A percentile compares a stretch with the other conserved stretches of the same genome.
phyloP scores from a whole-genome alignment of 2,888 invertebrate genomes.

The Agonopterix arenella region DNA sequence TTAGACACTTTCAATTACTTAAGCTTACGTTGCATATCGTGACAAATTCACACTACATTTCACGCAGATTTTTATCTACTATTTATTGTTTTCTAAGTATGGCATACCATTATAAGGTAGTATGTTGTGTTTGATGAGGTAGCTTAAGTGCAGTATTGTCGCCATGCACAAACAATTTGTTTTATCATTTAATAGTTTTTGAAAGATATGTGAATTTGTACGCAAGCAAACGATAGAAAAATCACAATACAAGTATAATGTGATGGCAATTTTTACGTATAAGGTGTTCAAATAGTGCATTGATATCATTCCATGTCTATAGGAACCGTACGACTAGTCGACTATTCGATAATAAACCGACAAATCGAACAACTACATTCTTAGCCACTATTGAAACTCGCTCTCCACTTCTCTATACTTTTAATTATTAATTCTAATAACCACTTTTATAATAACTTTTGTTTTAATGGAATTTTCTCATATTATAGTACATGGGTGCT shows the following conservation, averaged over 20 bases:
- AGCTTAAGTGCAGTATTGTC: too few species aligned
- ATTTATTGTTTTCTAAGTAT: too few species aligned
- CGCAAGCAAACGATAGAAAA: background rate
- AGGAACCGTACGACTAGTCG: slow-evolving; percentile 4
- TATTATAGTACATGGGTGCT: slow-evolving; percentile 29
- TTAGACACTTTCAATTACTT: too few species aligned
- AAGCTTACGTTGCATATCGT: too few species aligned
- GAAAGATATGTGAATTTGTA: background rate
- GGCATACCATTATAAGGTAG: too few species aligned
- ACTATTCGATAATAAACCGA: slow-evolving; percentile 20
- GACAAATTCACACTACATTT: too few species aligned
- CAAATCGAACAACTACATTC: slow-evolving; percentile 26
- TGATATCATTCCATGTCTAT: background rate
- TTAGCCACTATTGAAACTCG: slow-evolving; percentile 34
- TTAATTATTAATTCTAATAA: slow-evolving; percentile 24
- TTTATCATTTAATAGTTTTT: too few species aligned
- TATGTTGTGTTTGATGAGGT: too few species aligned
- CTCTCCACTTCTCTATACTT: slow-evolving; percentile 21
- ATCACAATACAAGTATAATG: background rate
- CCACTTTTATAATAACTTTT: slow-evolving; percentile 28
- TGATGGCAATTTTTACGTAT: background rate
- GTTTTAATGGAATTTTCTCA: slow-evolving; percentile 21
- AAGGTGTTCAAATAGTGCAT: background rate
- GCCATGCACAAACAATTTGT: too few species aligned
- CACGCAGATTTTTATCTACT: too few species aligned